Evolutionary conservation across 2,113 vertebrate species (phyloP).

Genomic region (Pseudorectes ferrugineus): DNA sequence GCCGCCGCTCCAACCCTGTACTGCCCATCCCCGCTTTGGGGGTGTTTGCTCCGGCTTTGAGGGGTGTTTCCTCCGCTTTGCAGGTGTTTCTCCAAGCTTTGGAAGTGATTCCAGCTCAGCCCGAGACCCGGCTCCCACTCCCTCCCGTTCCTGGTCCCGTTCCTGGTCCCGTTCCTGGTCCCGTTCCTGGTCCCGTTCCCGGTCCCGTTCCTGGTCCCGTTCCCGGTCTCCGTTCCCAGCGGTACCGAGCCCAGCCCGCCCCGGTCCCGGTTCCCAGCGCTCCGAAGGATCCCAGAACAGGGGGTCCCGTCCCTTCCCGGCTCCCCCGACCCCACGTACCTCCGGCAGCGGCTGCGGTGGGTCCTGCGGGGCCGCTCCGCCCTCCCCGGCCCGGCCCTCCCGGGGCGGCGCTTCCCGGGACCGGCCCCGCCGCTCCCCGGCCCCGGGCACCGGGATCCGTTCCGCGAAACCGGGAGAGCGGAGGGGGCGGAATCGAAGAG

Average conservation of each 20-base stretch:
- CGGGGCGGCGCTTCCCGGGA: background rate
- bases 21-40: background rate
- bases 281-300: background rate
- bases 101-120: background rate
- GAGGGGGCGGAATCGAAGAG: fast-evolving
- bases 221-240: background rate
- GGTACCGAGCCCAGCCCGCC: background rate
- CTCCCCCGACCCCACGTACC: background rate
- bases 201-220: too few species aligned
- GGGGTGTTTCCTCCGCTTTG: background rate
- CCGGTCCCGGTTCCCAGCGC: background rate
- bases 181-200: background rate
- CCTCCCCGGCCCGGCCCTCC: background rate
- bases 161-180: background rate
- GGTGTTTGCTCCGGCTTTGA: background rate
- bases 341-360: background rate
- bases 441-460: background rate
- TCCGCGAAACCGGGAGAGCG: background rate
- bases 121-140: background rate
- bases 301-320: background rate
- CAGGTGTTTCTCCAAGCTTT: background rate
- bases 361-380: background rate
- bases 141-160: background rate
- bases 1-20: background rate
- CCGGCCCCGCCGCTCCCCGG: background rate